Evolutionary conservation across 2,888 invertebrate species (phyloP).

Genomic region (Bimastos eiseni): DNA sequence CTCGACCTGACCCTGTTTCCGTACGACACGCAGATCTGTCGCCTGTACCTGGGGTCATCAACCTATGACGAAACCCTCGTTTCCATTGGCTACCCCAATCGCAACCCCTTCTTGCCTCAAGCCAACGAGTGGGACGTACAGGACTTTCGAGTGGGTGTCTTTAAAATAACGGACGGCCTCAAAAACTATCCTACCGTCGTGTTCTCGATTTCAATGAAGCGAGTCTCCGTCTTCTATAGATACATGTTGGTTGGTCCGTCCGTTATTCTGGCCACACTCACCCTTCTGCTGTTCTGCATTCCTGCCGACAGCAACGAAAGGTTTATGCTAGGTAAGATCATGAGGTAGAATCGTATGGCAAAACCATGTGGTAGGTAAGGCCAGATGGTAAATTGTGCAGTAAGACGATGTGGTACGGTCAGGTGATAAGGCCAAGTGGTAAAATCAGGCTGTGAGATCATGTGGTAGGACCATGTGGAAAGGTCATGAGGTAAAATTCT

Average conservation of each 20-base stretch:
- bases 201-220: slow-evolving; percentile 26
- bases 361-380: not conserved
- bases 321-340: slow-evolving; percentile 35
- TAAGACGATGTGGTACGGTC: too few species aligned
- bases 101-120: not conserved
- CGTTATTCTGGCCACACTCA: slow-evolving; percentile 35
- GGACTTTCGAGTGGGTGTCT: not conserved
- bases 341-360: not conserved
- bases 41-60: slow-evolving; percentile 39
- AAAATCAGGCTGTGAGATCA: not conserved
- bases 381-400: not conserved
- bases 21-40: slow-evolving; percentile 39
- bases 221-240: slow-evolving; percentile 36
- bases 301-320: slow-evolving; percentile 39
- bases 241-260: slow-evolving; percentile 38
- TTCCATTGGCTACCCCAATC: not conserved
- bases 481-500: not conserved
- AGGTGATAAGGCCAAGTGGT: slow-evolving; percentile 29
- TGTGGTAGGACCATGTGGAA: too few species aligned
- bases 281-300: slow-evolving; percentile 38
- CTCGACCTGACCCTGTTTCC: slow-evolving; percentile 39
- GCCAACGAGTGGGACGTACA: slow-evolving; percentile 35
- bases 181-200: slow-evolving; percentile 27
- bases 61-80: slow-evolving; percentile 37
- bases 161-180: not conserved